Percentiles rank a stretch among this genome's conserved stretches.
Conservation (phyloP, 2,797 vertebrate genomes). For the Gallirallus australis region DNA sequence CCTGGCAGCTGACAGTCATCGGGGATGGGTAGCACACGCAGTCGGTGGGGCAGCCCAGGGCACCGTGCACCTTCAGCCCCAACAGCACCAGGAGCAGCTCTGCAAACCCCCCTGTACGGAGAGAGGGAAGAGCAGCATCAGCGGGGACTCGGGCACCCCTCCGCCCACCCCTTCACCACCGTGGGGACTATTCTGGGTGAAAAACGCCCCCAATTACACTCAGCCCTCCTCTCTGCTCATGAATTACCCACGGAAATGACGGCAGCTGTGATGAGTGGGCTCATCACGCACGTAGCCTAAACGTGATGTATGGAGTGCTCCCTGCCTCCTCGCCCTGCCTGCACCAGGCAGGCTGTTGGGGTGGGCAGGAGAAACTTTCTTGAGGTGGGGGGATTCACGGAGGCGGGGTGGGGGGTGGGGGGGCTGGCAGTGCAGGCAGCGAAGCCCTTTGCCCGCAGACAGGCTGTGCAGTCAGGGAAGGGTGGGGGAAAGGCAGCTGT, state of each 20-base stretch:
- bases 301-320: not conserved
- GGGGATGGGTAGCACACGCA: constrained; percentile 97
- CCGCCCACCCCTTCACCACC: not conserved
- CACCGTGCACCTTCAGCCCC: constrained; percentile 83
- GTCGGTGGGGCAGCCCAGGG: constrained; percentile 91
- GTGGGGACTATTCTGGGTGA: not conserved
- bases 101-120: constrained; percentile 87
- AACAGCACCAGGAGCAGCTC: constrained; percentile 95
- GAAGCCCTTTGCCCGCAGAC: not conserved
- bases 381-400: not conserved
- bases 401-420: not conserved
- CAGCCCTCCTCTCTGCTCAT: constrained; percentile 7
- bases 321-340: not conserved
- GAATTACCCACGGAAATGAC: not conserved
- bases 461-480: not conserved
- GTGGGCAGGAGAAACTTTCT: not conserved
- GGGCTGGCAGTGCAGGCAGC: not conserved
- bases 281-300: not conserved
- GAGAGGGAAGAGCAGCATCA: constrained; percentile 51
- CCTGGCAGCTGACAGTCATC: constrained; percentile 98
- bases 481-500: not conserved
- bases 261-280: not conserved
- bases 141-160: not conserved
- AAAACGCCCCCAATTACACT: constrained; percentile 17
- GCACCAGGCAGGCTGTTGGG: not conserved